Base-by-base conservation (phyloP, 2,113 vertebrate genomes). In the Penelope pileata region DNA sequence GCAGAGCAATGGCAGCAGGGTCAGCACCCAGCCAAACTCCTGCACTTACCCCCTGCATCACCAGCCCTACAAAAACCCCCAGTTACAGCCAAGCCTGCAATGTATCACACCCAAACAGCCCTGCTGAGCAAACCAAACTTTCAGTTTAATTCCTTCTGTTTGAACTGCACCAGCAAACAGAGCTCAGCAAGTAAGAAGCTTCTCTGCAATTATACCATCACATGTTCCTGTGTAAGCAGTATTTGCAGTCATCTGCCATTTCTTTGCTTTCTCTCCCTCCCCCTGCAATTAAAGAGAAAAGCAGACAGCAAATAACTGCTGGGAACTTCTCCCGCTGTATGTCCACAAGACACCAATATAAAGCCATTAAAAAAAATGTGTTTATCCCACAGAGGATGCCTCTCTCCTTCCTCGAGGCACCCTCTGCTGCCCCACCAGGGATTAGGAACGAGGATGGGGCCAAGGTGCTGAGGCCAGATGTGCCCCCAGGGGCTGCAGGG, bases 301-400 rank as follows among this genome's bases (percentile, higher is more conserved):
- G 47, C 70, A 91, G 59, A 43, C 79, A 80, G 83, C 36, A 34
- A 54, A 72, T 19, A 63, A 76, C 51, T 60, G 69, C 64, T 78
- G 69, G 64, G 91, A 94, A 75, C 12, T 38, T 3, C 51, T 93
- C 29, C 68, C 50, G 43, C 48, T 82, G 14, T 51, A 48, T 23
- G 40, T 64, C 45, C 74, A 68, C 77, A 64, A 36, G 53, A 48
- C 76, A 90, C 27, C 58, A 75, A 48, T 13, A 72, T 72, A 88
- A 96, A 90, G 43, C 60, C 88, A 95, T 83, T 24, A 40, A 54
- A 83, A 94, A 43, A 6, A 77, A 19, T 85, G 66, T 90, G 59
- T 56, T 91, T 80, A 80, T 95, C 82, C 80, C 90, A 72, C 60
- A 75, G 69, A 64, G 63, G 70, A 88, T 2, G 40, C 10, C 72